These are phyloP conservation scores for Scalopus aquaticus DNA, from an alignment of 2,113 vertebrate genomes.

Conservation along the genomic window DNA sequence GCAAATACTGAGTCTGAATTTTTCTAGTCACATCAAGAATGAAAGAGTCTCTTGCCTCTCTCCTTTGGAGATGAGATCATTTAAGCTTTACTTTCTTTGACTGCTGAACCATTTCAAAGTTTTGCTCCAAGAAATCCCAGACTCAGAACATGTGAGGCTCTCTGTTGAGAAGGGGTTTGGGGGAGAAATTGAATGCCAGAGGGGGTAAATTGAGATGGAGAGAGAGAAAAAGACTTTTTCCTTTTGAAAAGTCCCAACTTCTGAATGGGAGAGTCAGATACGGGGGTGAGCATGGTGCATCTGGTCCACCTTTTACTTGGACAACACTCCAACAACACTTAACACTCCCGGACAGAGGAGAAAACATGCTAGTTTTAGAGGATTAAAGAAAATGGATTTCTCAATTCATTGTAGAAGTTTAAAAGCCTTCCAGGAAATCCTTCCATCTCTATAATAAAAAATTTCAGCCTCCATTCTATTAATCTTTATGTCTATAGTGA, in stretches of 20 bases:
- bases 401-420: conserved; percentile 68
- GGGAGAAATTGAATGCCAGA: not conserved
- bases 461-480: conserved; percentile 63
- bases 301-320: not conserved
- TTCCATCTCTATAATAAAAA: conserved; percentile 67
- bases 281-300: not conserved
- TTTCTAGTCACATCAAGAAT: not conserved
- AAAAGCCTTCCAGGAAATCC: conserved; percentile 70
- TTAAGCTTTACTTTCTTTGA: not conserved
- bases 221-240: conserved; percentile 1
- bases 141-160: not conserved
- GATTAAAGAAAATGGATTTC: conserved; percentile 70
- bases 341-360: conserved; percentile 38
- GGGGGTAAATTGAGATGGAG: not conserved
- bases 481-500: conserved; percentile 68
- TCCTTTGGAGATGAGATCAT: not conserved
- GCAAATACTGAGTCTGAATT: not conserved
- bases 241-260: not conserved
- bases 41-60: not conserved
- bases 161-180: not conserved
- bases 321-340: not conserved
- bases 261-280: not conserved
- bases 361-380: conserved; percentile 63
- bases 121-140: conserved; percentile 3
- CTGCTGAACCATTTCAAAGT: not conserved